phyloP scores from a whole-genome alignment of 92 coral and sea anemone species.

The Siderastrea radians region DNA sequence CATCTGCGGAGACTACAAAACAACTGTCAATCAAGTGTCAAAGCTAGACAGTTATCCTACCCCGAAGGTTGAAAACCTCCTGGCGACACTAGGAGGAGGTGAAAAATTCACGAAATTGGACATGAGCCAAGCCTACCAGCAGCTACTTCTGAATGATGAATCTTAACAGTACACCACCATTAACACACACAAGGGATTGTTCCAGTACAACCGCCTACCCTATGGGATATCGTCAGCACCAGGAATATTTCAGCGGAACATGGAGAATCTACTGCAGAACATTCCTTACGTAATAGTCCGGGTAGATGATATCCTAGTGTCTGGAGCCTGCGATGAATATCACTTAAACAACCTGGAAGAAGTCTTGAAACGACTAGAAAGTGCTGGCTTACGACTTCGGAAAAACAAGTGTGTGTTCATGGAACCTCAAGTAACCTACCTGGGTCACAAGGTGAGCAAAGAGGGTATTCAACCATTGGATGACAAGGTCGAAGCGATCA shows the following conservation, averaged over 20 bases:
- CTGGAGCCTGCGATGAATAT: background rate
- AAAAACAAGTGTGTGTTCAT: constrained; percentile 32
- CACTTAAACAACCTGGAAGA: background rate
- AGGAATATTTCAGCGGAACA: background rate
- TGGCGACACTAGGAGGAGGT: too few relatives aligned
- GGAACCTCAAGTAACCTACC: constrained; percentile 39
- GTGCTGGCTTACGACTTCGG: background rate
- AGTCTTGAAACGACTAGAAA: background rate
- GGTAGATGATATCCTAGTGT: constrained; percentile 5
- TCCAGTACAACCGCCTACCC: too few relatives aligned
- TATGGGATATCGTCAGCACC: background rate
- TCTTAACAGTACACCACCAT: too few relatives aligned
- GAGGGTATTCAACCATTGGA: constrained; percentile 35
- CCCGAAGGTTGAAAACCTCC: constrained; percentile 9
- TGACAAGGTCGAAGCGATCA: constrained; percentile 58
- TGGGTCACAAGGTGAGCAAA: constrained; percentile 41
- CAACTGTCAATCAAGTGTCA: constrained; percentile 38
- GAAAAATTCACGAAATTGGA: too few relatives aligned
- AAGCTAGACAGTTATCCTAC: constrained; percentile 19
- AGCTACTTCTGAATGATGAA: too few relatives aligned
- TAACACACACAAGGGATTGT: background rate
- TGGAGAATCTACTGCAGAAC: background rate
- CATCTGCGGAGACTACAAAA: constrained; percentile 2
- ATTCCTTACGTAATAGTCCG: background rate
- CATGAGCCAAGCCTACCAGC: too few relatives aligned